Percentiles rank a stretch among this genome's conserved stretches.
Evolutionary conservation across 2,797 vertebrate genomes (phyloP).

Genomic region (Enteromius unitaeniatus): DNA sequence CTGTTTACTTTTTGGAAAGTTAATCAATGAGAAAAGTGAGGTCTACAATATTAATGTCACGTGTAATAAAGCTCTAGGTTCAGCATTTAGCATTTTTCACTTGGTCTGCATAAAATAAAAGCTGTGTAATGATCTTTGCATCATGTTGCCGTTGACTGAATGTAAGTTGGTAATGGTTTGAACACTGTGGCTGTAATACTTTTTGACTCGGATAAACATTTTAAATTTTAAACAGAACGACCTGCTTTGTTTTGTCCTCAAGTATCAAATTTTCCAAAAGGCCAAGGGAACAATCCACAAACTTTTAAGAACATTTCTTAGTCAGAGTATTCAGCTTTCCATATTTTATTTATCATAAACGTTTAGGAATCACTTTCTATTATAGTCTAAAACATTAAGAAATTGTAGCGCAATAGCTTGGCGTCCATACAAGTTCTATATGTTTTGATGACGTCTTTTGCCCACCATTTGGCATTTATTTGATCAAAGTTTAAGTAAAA

Average conservation of each 20-base stretch:
- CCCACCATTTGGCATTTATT: neutral
- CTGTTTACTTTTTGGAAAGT: neutral
- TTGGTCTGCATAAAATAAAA: conserved; percentile 14
- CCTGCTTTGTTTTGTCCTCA: neutral
- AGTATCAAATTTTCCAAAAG: neutral
- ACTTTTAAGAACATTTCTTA: neutral
- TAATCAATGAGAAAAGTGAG: neutral
- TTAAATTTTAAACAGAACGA: conserved; percentile 11
- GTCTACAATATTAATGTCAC: neutral
- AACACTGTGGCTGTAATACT: too few species aligned
- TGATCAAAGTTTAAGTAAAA: neutral
- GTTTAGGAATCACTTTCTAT: neutral
- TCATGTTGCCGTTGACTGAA: neutral
- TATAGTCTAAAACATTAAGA: neutral
- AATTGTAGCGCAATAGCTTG: neutral
- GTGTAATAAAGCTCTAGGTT: neutral
- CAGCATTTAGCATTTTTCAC: neutral
- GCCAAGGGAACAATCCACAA: neutral
- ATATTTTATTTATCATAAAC: neutral
- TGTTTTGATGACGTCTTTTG: neutral
- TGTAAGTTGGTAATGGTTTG: neutral
- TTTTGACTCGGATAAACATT: neutral
- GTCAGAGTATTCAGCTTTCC: neutral
- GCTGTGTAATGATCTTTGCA: neutral
- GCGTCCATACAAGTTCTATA: neutral